These are phyloP conservation scores for Pangasius larnaudii DNA, from an alignment of 2,797 vertebrate genomes.

Conservation along the genomic window DNA sequence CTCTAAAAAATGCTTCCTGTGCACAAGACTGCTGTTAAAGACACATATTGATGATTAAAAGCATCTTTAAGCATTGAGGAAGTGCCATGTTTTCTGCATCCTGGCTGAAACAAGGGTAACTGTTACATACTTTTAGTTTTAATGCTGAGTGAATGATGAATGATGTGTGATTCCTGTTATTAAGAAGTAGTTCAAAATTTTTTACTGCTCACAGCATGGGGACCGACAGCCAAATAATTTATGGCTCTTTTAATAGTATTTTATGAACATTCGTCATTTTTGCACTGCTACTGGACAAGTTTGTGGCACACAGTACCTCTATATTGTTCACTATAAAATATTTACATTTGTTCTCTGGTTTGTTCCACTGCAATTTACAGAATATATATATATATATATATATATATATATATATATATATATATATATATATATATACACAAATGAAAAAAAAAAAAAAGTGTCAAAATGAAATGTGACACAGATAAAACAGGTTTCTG, in stretches of 20 bases:
- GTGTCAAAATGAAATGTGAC: neutral
- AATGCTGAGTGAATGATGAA: slow-evolving; percentile 6
- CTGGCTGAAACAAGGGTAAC: neutral
- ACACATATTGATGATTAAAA: neutral
- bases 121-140: neutral
- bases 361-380: neutral
- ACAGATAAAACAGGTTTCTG: neutral
- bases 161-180: slow-evolving; percentile 12
- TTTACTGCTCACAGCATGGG: slow-evolving; percentile 3
- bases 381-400: neutral
- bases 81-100: neutral
- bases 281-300: slow-evolving; percentile 3
- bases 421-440: neutral
- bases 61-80: neutral
- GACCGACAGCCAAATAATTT: slow-evolving; percentile 6
- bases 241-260: neutral
- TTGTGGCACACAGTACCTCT: neutral
- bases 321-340: slow-evolving; percentile 15
- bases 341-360: neutral
- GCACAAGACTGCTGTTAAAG: neutral
- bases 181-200: neutral
- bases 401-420: too few relatives aligned
- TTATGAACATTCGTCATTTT: slow-evolving; percentile 16
- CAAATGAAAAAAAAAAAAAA: too few relatives aligned
- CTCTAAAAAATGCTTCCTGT: neutral